Evolutionary conservation across 1,140 invertebrate genomes (phyloP).

Genomic region (Amphibalanus amphitrite): DNA sequence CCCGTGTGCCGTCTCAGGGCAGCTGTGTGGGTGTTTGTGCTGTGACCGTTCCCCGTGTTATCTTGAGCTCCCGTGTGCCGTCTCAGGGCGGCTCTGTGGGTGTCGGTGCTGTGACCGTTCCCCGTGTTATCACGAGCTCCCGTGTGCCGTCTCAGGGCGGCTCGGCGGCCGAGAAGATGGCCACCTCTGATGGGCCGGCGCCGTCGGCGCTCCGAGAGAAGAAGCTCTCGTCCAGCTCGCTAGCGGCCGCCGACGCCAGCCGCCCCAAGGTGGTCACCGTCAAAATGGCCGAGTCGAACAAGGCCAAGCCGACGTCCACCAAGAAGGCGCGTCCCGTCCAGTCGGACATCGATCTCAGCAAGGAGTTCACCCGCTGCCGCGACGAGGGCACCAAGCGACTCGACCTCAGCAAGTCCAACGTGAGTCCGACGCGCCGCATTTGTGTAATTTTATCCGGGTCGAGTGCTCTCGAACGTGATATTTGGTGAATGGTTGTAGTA

Average conservation of each 20-base stretch:
- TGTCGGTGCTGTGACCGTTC: no score
- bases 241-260: conserved; percentile 41
- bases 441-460: no score
- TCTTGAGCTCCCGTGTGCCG: no score
- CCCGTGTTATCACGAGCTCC: no score
- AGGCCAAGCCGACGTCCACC: conserved; percentile 67
- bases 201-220: conserved; percentile 40
- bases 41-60: no score
- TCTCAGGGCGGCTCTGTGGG: no score
- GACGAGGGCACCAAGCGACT: conserved; percentile 76
- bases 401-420: conserved; percentile 94
- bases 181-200: no score
- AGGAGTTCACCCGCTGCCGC: conserved; percentile 73
- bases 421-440: conserved; percentile 21
- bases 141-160: not conserved
- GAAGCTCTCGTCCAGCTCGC: conserved; percentile 54
- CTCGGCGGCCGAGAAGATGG: not conserved
- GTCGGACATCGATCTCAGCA: conserved; percentile 82
- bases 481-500: no score
- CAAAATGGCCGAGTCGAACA: conserved; percentile 74
- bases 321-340: conserved; percentile 82
- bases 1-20: no score
- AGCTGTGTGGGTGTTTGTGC: no score
- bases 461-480: no score
- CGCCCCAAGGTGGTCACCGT: conserved; percentile 79